Evolutionary conservation across 2,888 invertebrate genomes (phyloP), one percentile per base, ranked within the genome.

Genomic region (Sinelater perroti): DNA sequence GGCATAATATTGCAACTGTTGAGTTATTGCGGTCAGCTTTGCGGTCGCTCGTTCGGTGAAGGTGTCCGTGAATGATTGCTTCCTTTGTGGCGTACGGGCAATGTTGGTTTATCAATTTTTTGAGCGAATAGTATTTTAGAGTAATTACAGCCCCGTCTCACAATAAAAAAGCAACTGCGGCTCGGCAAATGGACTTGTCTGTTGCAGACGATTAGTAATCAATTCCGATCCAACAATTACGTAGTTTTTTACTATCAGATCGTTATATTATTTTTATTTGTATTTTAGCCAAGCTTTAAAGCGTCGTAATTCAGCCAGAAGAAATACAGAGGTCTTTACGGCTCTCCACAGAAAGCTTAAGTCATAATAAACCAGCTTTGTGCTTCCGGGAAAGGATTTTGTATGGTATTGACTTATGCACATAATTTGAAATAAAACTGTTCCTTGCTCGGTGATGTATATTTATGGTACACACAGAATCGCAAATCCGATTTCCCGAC

Each of bases 181-280:
- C 35, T 35, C 35, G 14, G 2, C 10, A 35, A 35, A 35, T 35
- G 35, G 18, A 35, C 17, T 35, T 35, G 35, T 35, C 35, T 35
- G 10, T 35, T 3, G 17, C 35, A 35, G 35, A 14, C 35, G 17
- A 35, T 35, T 35, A 8, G 17, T 35, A 35, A 35, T 35, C 35
- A 35, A 35, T 14, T 35, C 10, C 16, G 1, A 35, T 35, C 35
- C 4, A n/a, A 35, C 17, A 17, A 35, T n/a, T 2, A 18, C 18
- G 35, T 10, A 35, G 17, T 35, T 35, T 28, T 28, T 8, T 28
- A 28, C 10, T 28, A 28, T 30, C 30, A 30, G n/a, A 11, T 4
- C 30, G 30, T 1, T 5, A 30, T 10, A 30, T 30, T 30, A 10
- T 4, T 30, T 30, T 30, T 3, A 3, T 30, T n/a, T n/a, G n/a